phyloP scores from a whole-genome alignment of 37 sponge, comb jelly and placozoan genomes.

The Oscarella lobularis region DNA sequence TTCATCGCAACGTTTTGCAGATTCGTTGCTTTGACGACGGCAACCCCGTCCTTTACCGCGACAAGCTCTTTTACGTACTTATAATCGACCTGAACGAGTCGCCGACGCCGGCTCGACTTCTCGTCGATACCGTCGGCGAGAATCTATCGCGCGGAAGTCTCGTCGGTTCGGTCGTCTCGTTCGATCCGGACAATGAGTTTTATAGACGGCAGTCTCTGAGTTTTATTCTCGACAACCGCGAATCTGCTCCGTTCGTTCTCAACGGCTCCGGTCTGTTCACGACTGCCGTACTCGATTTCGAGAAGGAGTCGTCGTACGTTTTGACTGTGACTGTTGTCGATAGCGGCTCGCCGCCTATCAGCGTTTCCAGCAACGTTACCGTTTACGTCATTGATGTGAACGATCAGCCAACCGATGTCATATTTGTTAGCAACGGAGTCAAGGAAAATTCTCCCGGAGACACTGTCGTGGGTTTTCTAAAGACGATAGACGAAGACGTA shows the following conservation, averaged over 20 bases:
- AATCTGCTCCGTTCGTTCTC: background rate
- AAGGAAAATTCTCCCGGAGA: background rate
- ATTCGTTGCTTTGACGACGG: background rate
- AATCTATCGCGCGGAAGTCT: background rate
- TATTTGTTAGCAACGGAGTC: background rate
- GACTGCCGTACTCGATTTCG: background rate
- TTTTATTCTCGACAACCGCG: background rate
- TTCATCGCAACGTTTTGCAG: background rate
- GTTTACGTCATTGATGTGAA: background rate
- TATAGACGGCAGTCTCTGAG: background rate
- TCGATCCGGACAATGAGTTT: conserved; percentile 4
- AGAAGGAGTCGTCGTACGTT: background rate
- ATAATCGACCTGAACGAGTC: background rate
- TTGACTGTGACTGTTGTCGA: background rate
- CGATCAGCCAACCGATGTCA: background rate
- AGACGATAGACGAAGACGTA: background rate
- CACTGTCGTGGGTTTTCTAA: background rate
- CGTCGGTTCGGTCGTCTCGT: background rate
- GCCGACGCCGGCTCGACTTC: background rate
- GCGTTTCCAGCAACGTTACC: background rate
- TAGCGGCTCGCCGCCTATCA: background rate
- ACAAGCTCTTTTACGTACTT: background rate
- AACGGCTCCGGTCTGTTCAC: background rate
- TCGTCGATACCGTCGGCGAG: background rate
- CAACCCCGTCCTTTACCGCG: background rate